Evolutionary conservation across 2,113 vertebrate species (phyloP).

Genomic region (Erythrolamprus reginae): DNA sequence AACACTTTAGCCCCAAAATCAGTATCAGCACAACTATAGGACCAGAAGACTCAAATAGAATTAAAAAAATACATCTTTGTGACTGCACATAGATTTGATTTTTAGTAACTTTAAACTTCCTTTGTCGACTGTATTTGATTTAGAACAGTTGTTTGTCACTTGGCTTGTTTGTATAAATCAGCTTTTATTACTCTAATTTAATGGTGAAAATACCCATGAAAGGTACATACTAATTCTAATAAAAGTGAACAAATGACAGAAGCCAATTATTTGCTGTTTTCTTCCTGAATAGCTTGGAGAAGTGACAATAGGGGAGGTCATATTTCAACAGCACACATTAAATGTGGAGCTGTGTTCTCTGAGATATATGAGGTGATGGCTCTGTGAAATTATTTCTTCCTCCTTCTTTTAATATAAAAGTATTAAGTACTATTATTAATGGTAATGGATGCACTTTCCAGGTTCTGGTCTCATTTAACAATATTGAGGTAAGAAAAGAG

Average conservation of each 20-base stretch:
- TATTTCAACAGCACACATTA: background rate
- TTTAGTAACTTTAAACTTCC: background rate
- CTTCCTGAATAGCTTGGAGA: background rate
- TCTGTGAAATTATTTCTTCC: background rate
- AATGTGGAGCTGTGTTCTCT: background rate
- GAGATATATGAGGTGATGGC: background rate
- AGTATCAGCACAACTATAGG: background rate
- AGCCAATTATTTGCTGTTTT: slow-evolving; percentile 13
- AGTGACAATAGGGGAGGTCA: background rate
- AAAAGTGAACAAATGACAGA: background rate
- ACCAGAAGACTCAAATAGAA: background rate
- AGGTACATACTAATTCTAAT: background rate
- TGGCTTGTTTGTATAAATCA: background rate
- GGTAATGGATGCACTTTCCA: background rate
- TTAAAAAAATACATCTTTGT: background rate
- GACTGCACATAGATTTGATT: background rate
- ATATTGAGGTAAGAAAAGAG: background rate
- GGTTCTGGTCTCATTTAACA: background rate
- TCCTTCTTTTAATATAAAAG: background rate
- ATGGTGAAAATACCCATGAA: background rate
- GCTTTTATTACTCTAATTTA: slow-evolving; percentile 18
- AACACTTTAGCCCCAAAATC: fast-evolving
- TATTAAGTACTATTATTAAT: background rate
- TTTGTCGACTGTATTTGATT: background rate
- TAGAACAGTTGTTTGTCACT: background rate